These are phyloP conservation scores for Lagopus muta DNA, from an alignment of 2,113 vertebrate species.

Conservation along the genomic window DNA sequence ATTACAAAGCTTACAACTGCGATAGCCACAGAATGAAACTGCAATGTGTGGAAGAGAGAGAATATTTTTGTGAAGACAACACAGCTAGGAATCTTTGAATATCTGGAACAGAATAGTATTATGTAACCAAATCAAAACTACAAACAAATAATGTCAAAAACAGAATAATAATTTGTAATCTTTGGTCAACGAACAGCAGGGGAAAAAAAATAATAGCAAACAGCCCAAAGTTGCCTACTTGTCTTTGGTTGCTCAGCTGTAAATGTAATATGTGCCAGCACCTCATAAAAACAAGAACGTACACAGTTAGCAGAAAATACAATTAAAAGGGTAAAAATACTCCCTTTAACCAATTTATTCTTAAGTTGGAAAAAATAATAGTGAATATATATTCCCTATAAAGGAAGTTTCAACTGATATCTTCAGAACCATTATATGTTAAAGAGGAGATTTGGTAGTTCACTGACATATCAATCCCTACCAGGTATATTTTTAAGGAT, in stretches of 20 bases:
- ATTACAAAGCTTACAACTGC: not conserved
- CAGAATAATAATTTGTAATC: not conserved
- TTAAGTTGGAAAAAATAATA: not conserved
- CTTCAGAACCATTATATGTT: not conserved
- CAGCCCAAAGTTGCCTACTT: not conserved
- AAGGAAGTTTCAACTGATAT: not conserved
- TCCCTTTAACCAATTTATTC: not conserved
- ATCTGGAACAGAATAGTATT: constrained; percentile 15
- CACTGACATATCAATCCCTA: not conserved
- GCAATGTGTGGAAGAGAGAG: not conserved
- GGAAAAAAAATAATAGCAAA: not conserved
- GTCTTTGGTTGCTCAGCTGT: not conserved
- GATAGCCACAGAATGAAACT: not conserved
- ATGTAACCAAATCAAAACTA: not conserved
- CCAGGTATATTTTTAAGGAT: not conserved
- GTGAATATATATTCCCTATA: not conserved
- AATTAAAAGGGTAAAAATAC: not conserved
- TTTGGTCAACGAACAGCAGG: not conserved
- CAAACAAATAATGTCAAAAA: not conserved
- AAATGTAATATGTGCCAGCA: not conserved
- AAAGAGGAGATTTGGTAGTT: not conserved
- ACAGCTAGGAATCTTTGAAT: not conserved
- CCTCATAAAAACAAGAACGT: not conserved
- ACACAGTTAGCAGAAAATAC: not conserved
- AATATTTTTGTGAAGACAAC: not conserved